A percentile compares a stretch with the other conserved stretches of the same genome.
phyloP scores from a whole-genome alignment of 2,113 vertebrate species.

The Rostratula benghalensis region DNA sequence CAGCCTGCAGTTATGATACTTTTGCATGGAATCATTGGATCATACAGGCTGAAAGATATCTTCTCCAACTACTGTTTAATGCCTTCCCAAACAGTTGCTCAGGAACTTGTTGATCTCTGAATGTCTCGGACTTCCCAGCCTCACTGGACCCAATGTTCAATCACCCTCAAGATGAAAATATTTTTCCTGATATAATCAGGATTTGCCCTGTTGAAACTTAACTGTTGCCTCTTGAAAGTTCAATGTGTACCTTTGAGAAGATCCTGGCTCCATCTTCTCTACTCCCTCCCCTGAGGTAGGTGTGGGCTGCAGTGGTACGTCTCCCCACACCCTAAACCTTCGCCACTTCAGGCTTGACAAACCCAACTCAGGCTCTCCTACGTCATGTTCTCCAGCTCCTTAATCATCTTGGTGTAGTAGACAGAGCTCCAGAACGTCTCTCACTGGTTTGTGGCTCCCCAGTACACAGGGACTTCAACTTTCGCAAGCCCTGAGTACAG shows the following conservation, averaged over 20 bases:
- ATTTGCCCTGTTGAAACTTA: conserved; percentile 38
- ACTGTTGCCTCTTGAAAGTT: neutral
- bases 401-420: neutral
- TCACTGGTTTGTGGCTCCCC: neutral
- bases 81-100: neutral
- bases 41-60: neutral
- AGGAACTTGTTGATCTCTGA: neutral
- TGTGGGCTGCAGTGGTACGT: neutral
- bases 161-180: neutral
- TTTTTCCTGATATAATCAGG: neutral
- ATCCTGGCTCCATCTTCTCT: neutral
- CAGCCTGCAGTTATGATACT: neutral
- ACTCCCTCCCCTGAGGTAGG: neutral
- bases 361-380: neutral
- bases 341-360: neutral
- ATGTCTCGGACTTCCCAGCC: neutral
- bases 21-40: neutral
- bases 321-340: neutral
- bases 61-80: neutral
- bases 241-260: neutral
- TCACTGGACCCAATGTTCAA: neutral
- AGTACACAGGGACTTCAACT: neutral
- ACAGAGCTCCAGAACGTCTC: neutral
- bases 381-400: neutral
- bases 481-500: neutral